Evolutionary conservation across 2,113 vertebrate species (phyloP), one percentile per base, ranked within the genome.

Genomic region (Polypterus bichir): DNA sequence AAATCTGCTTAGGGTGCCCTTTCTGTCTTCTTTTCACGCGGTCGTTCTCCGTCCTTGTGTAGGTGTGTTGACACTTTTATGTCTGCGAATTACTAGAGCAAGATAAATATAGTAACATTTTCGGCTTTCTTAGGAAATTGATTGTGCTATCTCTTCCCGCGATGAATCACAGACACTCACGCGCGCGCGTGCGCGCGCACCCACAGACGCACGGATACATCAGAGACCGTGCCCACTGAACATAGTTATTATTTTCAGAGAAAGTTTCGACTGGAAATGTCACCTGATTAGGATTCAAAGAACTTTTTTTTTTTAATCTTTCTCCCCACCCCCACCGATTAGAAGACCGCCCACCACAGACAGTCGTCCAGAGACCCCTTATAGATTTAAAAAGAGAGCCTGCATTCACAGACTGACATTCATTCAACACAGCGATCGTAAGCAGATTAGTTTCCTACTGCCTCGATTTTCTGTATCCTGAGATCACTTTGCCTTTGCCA

Each of bases 361-460:
- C 89, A 90, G 86, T 83, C 79, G 72, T 80, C 86, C 81, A 75
- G 89, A 89, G 94, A 98, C 93, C 94, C 92, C 88, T 91, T 93
- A 91, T 91, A 91, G 89, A 97, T 96, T 98, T 97, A 98, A 98
- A 97, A 95, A 94, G 94, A 90, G 91, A 91, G 89, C 89, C 92
- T 90, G 93, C 93, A 88, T 91, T 89, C 89, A 82, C 82, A 89
- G 89, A 82, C 92, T 89, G 90, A 92, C 93, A 88, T 92, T 95
- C 92, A 95, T 95, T 93, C 92, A 95, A 91, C 91, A 89, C 87
- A 89, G 92, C 88, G 90, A 88, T 88, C 87, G 82, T 86, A 88
- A 88, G 86, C 81, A 84, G 83, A 81, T 86, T 85, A 83, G 80
- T 78, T 86, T 73, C 75, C 72, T 70, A 76, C 74, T 72, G 79